phyloP scores from a whole-genome alignment of 2,113 vertebrate genomes.

The Melanerpes formicivorus region DNA sequence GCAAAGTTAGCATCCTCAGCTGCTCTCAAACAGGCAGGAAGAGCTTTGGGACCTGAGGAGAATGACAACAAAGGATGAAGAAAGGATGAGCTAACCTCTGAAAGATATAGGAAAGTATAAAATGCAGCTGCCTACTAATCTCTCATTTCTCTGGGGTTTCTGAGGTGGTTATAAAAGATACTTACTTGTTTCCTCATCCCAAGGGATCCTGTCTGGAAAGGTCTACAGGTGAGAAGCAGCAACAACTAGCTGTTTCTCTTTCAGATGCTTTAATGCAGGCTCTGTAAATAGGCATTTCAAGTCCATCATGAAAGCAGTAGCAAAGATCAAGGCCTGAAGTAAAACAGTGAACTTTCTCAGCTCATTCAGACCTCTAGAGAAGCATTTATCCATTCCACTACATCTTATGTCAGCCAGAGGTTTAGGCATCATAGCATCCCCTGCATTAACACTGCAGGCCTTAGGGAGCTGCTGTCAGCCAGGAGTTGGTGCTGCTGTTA shows the following conservation, averaged over 20 bases:
- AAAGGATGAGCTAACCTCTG: neutral
- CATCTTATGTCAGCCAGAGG: fast-evolving
- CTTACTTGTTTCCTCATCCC: neutral
- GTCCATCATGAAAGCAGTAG: neutral
- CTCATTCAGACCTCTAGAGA: neutral
- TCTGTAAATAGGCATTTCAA: neutral
- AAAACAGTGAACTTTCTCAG: neutral
- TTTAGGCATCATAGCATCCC: neutral
- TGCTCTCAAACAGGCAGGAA: neutral
- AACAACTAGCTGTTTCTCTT: neutral
- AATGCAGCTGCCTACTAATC: neutral
- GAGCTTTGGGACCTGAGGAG: neutral
- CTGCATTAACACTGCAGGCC: neutral
- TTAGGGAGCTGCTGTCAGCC: neutral
- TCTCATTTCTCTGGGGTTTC: neutral
- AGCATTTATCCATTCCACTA: neutral
- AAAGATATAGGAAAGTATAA: neutral
- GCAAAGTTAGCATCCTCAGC: neutral
- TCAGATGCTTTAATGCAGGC: neutral
- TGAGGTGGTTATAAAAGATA: neutral
- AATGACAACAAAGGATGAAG: neutral
- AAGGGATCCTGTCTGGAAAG: neutral
- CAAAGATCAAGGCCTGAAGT: neutral
- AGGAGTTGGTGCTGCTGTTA: neutral
- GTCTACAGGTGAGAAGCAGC: fast-evolving